Conservation (phyloP, 2,113 vertebrate genomes). For the Mastomys natalensis region DNA sequence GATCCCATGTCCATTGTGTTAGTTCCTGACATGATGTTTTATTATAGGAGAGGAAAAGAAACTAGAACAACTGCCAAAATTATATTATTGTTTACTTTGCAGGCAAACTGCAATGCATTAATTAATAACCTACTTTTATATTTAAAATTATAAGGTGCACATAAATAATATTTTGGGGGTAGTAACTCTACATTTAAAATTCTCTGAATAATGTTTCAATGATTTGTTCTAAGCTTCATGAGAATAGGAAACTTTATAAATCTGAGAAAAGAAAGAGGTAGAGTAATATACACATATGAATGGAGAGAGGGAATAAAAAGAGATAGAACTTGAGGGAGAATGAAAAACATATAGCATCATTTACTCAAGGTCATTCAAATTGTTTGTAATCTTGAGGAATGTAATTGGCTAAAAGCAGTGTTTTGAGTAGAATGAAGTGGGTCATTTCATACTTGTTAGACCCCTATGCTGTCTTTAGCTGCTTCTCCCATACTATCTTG, state of each 20-base stretch:
- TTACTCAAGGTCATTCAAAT: background rate
- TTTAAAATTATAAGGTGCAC: background rate
- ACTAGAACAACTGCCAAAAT: background rate
- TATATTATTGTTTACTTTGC: background rate
- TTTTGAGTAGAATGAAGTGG: background rate
- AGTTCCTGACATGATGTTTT: no score
- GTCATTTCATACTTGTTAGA: background rate
- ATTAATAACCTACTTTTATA: conserved; percentile 33
- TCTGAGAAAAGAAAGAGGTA: background rate
- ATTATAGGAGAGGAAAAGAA: background rate
- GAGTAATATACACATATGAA: background rate
- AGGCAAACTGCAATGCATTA: background rate
- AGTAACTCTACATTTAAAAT: background rate
- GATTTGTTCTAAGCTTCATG: background rate
- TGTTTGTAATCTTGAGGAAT: background rate
- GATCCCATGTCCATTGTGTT: no score
- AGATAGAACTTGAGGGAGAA: no score
- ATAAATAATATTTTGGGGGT: conserved; percentile 2
- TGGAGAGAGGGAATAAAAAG: background rate
- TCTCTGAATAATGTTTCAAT: background rate
- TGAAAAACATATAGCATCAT: background rate
- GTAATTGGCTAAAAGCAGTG: background rate
- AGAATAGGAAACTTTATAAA: background rate
- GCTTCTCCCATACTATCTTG: background rate
- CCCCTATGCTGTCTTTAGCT: background rate